Base-by-base conservation (phyloP, 1,140 invertebrate genomes). In the Phenacoccus solenopsis region DNA sequence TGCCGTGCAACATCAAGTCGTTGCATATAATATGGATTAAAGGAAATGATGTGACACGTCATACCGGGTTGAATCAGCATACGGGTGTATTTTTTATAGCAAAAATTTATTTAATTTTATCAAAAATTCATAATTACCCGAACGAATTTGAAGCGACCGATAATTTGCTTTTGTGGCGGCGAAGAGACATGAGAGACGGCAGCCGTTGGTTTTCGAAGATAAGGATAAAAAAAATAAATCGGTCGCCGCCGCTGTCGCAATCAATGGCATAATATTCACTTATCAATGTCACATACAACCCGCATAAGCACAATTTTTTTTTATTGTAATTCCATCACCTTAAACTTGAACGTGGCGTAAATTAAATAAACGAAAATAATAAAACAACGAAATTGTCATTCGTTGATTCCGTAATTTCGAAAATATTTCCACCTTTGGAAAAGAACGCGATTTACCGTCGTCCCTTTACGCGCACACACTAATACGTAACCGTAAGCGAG, bases 261-360 rank as follows among this genome's bases (percentile, higher is more conserved):
- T 49, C 38, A 49, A n/a, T 49, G 38, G 38, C 38, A 49, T 49
- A 49, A 49, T 49, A 49, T 49, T 49, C 38, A 49, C 38, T 49
- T 49, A 49, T 49, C 38, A 49, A 49, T 49, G 38, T 49, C 38
- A 49, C 38, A n/a, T 49, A 16, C 20, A n/a, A 49, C 16, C 38
- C 38, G 38, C 38, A 16, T 49, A 49, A 49, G 38, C 38, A 49
- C 38, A 49, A 49, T 3, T 49, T 9, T 49, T n/a, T 49, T 5
- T 4, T 49, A 49, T 49, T 4, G 20, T 16, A 49, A 49, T 9
- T 49, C 20, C 16, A 16, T 49, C 38, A 49, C 38, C 38, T 49
- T n/a, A 49, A 16, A 49, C 3, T 16, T 16, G 5, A 49, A 49
- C 16, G 4, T 49, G 13, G 5, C 30, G 30, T n/a, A 16, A 49